phyloP scores from a whole-genome alignment of 2,113 vertebrate species.

The Panurus biarmicus region DNA sequence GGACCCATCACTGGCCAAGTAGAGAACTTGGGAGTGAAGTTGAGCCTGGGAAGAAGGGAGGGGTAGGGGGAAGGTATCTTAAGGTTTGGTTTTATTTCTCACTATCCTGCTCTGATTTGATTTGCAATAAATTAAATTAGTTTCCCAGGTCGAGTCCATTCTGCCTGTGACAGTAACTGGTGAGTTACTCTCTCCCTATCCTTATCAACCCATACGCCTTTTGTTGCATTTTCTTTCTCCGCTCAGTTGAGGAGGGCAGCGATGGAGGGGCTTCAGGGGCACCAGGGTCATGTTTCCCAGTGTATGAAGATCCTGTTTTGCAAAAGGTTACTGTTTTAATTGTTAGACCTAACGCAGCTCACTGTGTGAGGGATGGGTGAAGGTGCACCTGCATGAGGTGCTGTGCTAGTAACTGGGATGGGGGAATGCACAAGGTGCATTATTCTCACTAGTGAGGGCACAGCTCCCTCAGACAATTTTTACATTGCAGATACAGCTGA shows the following conservation, averaged over 20 bases:
- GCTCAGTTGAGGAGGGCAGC: background rate
- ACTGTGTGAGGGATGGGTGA: fast-evolving
- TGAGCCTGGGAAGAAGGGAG: background rate
- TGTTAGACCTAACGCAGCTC: background rate
- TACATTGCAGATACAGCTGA: background rate
- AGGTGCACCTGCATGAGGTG: background rate
- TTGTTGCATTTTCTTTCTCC: background rate
- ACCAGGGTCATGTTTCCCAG: background rate
- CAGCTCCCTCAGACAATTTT: background rate
- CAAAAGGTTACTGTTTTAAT: background rate
- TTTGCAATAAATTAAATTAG: background rate
- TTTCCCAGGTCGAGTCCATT: background rate
- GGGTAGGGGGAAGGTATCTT: background rate
- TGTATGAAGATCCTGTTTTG: background rate
- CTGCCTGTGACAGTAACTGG: background rate
- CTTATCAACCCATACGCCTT: background rate
- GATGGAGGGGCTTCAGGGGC: background rate
- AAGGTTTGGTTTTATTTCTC: background rate
- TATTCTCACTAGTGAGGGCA: background rate
- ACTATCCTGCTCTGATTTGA: background rate
- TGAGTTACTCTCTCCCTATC: background rate
- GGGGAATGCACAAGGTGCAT: fast-evolving
- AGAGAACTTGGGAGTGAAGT: background rate
- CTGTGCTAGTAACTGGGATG: background rate
- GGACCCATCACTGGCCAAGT: background rate